Percentiles rank a stretch among this genome's conserved stretches.
phyloP scores from a whole-genome alignment of 1,140 invertebrate species.

The Sitodiplosis mosellana region DNA sequence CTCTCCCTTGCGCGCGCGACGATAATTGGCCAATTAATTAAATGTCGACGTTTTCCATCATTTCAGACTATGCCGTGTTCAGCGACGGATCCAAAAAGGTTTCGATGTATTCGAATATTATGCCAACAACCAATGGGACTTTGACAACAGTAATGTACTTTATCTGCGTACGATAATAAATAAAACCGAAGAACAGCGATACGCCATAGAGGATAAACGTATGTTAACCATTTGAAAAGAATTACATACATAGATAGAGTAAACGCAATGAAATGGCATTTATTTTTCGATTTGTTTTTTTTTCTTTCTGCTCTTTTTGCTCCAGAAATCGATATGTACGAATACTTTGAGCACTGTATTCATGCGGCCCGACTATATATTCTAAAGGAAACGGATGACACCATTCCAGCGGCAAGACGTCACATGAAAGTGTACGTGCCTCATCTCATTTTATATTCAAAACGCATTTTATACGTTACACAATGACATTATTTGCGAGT shows the following conservation, averaged over 20 bases:
- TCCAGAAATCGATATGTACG: conserved; percentile 44
- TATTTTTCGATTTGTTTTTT: background rate
- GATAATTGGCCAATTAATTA: background rate
- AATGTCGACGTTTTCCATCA: conserved; percentile 1
- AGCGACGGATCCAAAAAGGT: conserved; percentile 57
- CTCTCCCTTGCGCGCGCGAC: background rate
- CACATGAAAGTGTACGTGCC: conserved; percentile 54
- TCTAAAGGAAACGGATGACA: conserved; percentile 65
- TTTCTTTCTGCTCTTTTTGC: conserved; percentile 4
- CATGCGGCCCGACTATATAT: conserved; percentile 54
- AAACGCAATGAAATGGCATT: background rate
- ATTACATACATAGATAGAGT: background rate
- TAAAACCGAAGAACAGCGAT: conserved; percentile 37
- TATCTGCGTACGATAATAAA: conserved; percentile 38
- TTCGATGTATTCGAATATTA: conserved; percentile 75
- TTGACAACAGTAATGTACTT: conserved; percentile 36
- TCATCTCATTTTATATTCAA: background rate
- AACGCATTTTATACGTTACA: background rate
- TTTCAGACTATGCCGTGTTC: conserved; percentile 49
- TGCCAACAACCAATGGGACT: conserved; percentile 71
- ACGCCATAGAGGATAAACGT: conserved; percentile 49
- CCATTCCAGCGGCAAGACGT: conserved; percentile 55
- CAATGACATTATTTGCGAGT: background rate
- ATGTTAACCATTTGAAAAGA: conserved; percentile 4
- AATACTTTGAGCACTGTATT: conserved; percentile 56